Evolutionary conservation across 2,797 vertebrate genomes (phyloP), one percentile per base, ranked within the genome.

Genomic region (Microctenopoma stevenorrisi): DNA sequence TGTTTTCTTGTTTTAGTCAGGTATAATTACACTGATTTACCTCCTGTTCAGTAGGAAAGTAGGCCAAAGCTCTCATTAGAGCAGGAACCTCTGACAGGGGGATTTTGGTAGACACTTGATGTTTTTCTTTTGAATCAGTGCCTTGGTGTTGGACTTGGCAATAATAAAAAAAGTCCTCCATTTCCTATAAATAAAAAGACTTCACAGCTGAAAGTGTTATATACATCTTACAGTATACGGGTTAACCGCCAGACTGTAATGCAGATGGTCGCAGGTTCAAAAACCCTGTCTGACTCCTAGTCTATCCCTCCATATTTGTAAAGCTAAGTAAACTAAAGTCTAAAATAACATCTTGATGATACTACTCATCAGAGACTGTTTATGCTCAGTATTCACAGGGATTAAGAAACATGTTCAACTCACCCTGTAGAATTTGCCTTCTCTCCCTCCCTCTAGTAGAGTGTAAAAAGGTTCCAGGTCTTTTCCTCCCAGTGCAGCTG

Each of bases 101-200:
- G 58, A 98, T 95, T 74, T 82, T 88, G 0, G 91, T 93, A 1
- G 95, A 96, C 76, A 96, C 91, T 66, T 91, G 81, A 62, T 94
- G 90, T 63, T 82, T 89, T 86, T 96, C 94, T 94, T 95, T 95
- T 1, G 93, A 92, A 40, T 95, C 74, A 0, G 93, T 87, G 8
- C 93, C 94, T 66, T 97, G 96, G 66, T 90, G 89, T 51, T 72
- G 88, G 67, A 99, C 74, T 92, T 97, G 96, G 16, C 94, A 95
- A 4, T 96, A 97, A 85, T 96, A 97, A 89, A 99, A 99, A 81
- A 96, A 96, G 63, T 98, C 94, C 69, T 98, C 95, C 81, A 99
- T 94, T 72, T 97, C 96, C 98, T 99, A 84, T 10, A 18, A 65
- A 69, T 50, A 84, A 44, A 81, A 79, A 85, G 42, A 62, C 37